Base-by-base conservation (phyloP, 2,888 invertebrate species). In the Schizaphis graminum region DNA sequence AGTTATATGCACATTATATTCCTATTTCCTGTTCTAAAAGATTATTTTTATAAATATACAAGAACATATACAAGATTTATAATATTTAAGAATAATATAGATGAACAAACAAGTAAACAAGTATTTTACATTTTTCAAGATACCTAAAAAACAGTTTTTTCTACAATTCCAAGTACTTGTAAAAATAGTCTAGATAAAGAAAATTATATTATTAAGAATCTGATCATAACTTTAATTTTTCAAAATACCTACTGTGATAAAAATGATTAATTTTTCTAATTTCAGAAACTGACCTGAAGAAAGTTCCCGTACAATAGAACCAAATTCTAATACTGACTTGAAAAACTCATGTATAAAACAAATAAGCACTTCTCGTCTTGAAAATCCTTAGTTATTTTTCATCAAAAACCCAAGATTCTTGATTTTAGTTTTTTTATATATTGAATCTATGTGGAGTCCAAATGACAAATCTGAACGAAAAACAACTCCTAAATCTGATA, bases 391-490 rank as follows among this genome's bases (percentile, higher is more conserved):
- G 47, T 49, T 87, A 89, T 57, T 57, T 61, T n/a, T 16, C 44
- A 89, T 89, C 61, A 89, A 61, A 61, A 44, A 61, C 11, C 21
- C 21, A 85, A 56, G 41, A 85, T 56, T 85, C 84, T 91, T 44
- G 41, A 44, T 44, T 85, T 24, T 41, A 84, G 41, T 85, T 91
- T 91, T 61, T 56, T n/a, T 16, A 91, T 26, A 85, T 35, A 44
- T 61, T 44, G 28, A 16, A 89, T 89, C 61, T 77, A 77, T 77
- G 41, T 1, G 28, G 28, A 86, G 28, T 89, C 89, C 57, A 89
- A 89, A 89, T 57, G 28, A 57, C 89, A 89, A 89, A 57, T 89
- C 26, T 57, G 89, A 44, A 89, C 89, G 5, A 44, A 89, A 89
- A 89, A 57, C 26, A 89, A 57, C 44, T 57, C 35, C 35, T 47